A percentile compares a stretch with the other conserved stretches of the same genome.
Evolutionary conservation across 2,888 invertebrate species (phyloP).

Genomic region (Synanthedon tipuliformis): DNA sequence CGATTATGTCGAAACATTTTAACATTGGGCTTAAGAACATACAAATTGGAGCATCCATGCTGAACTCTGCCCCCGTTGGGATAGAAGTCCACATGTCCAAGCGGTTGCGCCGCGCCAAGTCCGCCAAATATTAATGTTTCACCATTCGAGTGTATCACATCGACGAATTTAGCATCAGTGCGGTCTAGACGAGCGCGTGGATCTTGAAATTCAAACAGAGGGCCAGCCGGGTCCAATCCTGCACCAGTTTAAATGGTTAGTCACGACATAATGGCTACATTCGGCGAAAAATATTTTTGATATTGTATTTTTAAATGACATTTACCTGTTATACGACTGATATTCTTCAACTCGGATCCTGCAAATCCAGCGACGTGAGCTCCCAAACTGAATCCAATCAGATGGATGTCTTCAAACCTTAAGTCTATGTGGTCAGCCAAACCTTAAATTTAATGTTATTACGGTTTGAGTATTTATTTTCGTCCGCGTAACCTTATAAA

Average conservation of each 20-base stretch:
- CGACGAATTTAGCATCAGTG: slow-evolving; percentile 88
- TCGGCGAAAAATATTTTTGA: no score
- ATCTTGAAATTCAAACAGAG: slow-evolving; percentile 91
- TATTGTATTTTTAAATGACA: background rate
- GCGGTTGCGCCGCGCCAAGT: slow-evolving; percentile 88
- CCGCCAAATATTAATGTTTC: slow-evolving; percentile 93
- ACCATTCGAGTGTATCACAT: slow-evolving; percentile 94
- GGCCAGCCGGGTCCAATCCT: slow-evolving; percentile 92
- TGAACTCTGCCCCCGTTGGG: slow-evolving; percentile 94
- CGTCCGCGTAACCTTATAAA: no score
- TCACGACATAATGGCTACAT: no score
- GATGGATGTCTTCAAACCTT: slow-evolving; percentile 80
- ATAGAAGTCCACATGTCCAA: slow-evolving; percentile 93
- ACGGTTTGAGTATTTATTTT: no score
- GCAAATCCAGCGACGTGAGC: slow-evolving; percentile 94
- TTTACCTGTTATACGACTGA: slow-evolving; percentile 86
- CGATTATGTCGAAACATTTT: no score
- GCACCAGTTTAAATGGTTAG: slow-evolving; percentile 3
- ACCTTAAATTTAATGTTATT: slow-evolving; percentile 31
- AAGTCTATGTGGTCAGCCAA: slow-evolving; percentile 77
- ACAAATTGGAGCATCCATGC: slow-evolving; percentile 89
- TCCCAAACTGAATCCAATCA: slow-evolving; percentile 92
- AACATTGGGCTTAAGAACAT: slow-evolving; percentile 13
- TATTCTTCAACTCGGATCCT: slow-evolving; percentile 81
- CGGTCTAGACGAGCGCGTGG: slow-evolving; percentile 85